Evolutionary conservation across 2,113 vertebrate genomes (phyloP), one percentile per base, ranked within the genome.

Genomic region (Phycodurus eques): DNA sequence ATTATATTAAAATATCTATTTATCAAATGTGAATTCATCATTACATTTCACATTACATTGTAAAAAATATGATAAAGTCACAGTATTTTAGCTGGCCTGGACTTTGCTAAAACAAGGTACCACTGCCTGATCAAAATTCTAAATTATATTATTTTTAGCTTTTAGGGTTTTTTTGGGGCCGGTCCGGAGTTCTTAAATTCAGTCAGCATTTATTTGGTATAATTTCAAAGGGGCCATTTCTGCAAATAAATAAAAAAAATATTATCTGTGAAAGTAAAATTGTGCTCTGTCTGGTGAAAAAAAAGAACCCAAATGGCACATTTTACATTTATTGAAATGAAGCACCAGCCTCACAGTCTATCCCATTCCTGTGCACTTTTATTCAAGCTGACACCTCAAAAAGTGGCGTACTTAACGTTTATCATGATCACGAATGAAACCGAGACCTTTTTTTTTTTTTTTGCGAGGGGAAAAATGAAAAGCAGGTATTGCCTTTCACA

Each of bases 401-500:
- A 84, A 87, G 71, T 76, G 49, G 66, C 35, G 27, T 44, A 79
- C 75, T 79, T 72, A 77, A 78, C 62, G 35, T 83, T 87, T 80
- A 80, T 88, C 83, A 78, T 80, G 78, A 81, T 72, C 71, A n/a
- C 43, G 44, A 6, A 17, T 17, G 22, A 47, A 47, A 77, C 8
- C 62, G 78, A 87, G 80, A 81, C 67, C 56, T 82, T 86, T 85
- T 77, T 78, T 27, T 60, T 35, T 14, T 31, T 31, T 13, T 39
- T 35, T 2, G 39, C 2, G 14, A 68, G 20, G 20, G 19, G 39
- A 43, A 76, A 85, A 88, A 77, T 76, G 31, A 83, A 75, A 67
- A 70, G 80, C 83, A 89, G 88, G 88, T 88, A 88, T 85, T 86
- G 56, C 42, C 0, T 91, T 87, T 89, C 80, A 89, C 87, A 89